These are phyloP conservation scores for Cylloceria caligata DNA, from an alignment of 2,888 invertebrate genomes.

Conservation along the genomic window DNA sequence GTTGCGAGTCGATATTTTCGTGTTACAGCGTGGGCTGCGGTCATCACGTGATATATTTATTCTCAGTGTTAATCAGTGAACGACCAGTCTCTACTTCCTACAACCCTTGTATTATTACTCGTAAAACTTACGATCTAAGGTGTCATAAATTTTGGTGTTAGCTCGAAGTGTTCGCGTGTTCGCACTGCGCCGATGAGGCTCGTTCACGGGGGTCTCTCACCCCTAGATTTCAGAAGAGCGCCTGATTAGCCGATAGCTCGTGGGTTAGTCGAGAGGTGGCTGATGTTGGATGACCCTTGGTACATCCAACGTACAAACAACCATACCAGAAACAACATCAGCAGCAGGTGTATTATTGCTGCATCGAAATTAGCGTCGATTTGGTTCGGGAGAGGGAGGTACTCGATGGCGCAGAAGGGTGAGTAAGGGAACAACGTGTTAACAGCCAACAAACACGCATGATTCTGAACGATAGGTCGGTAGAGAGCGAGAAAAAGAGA, in stretches of 20 bases:
- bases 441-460: constrained; percentile 56
- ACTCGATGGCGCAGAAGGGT: constrained; percentile 8
- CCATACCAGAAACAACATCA: constrained; percentile 15
- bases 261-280: constrained; percentile 22
- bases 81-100: background rate
- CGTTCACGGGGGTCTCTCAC: background rate
- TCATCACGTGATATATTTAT: constrained; percentile 1
- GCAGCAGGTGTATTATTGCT: constrained; percentile 47
- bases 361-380: constrained; percentile 49
- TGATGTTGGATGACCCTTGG: background rate
- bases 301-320: background rate
- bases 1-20: background rate
- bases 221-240: constrained; percentile 9
- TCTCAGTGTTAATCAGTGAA: background rate
- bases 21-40: background rate
- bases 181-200: background rate
- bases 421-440: constrained; percentile 58
- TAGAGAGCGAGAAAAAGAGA: constrained; percentile 14
- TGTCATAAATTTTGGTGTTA: constrained; percentile 31
- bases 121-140: constrained; percentile 31
- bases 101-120: constrained; percentile 6
- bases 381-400: background rate
- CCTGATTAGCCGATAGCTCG: constrained; percentile 33
- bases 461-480: constrained; percentile 33
- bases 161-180: constrained; percentile 28